Evolutionary conservation across 2,888 invertebrate species (phyloP).

Genomic region (Andrena dorsata): DNA sequence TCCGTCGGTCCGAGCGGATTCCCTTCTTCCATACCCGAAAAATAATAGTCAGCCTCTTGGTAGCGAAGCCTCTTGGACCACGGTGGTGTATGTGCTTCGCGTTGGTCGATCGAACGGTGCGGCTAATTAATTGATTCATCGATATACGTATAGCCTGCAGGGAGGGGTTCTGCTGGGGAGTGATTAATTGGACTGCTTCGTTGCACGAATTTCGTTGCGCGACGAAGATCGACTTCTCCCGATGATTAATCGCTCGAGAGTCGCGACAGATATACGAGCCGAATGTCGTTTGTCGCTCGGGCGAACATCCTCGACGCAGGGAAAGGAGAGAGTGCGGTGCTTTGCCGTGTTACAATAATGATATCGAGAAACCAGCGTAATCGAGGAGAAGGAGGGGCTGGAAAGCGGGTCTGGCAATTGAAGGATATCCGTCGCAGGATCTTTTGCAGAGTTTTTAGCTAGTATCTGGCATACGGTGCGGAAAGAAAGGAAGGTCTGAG

Average conservation of each 20-base stretch:
- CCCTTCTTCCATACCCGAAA: slow-evolving; percentile 16
- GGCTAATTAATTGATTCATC: slow-evolving; percentile 67
- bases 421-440: not conserved
- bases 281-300: slow-evolving; percentile 16
- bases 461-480: not conserved
- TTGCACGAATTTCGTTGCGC: slow-evolving; percentile 54
- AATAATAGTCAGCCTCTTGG: slow-evolving; percentile 30
- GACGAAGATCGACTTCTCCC: slow-evolving; percentile 59
- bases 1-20: slow-evolving; percentile 21
- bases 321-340: not conserved
- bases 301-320: not conserved
- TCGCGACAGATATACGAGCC: slow-evolving; percentile 44
- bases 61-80: slow-evolving; percentile 36
- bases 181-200: slow-evolving; percentile 67
- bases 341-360: not conserved
- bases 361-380: not conserved
- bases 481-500: not conserved
- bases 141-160: slow-evolving; percentile 50
- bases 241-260: slow-evolving; percentile 50
- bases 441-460: not conserved
- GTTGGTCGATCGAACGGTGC: slow-evolving; percentile 55
- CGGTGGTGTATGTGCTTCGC: slow-evolving; percentile 32
- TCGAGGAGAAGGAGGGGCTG: not conserved
- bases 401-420: not conserved
- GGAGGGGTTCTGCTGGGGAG: slow-evolving; percentile 18